phyloP scores from a whole-genome alignment of 1,140 invertebrate species.

The Drosophila cardini region DNA sequence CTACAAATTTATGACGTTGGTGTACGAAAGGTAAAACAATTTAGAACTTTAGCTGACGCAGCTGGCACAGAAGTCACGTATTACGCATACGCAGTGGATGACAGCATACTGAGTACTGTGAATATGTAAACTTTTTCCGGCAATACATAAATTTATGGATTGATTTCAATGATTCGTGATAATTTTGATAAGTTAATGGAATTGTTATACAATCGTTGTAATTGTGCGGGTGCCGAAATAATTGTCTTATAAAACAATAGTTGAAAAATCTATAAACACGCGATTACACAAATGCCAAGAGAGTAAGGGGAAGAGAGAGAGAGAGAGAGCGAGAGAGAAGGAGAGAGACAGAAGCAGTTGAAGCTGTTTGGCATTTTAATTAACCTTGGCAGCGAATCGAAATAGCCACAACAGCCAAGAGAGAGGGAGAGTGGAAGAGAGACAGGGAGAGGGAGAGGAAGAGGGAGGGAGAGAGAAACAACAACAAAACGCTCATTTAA shows the following conservation, averaged over 20 bases:
- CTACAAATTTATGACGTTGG: slow-evolving; percentile 20
- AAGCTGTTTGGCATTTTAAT: slow-evolving; percentile 79
- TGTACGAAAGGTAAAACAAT: not conserved
- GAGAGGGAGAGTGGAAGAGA: slow-evolving; percentile 1
- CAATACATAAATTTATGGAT: slow-evolving; percentile 48
- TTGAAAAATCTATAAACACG: slow-evolving; percentile 67
- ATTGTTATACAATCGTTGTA: slow-evolving; percentile 61
- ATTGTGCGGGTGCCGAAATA: slow-evolving; percentile 55
- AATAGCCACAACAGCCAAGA: slow-evolving; percentile 10
- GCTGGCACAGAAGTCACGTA: slow-evolving; percentile 55
- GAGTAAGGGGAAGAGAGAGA: too few species aligned
- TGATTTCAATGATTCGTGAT: slow-evolving; percentile 61
- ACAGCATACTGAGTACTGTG: slow-evolving; percentile 47
- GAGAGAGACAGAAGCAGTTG: slow-evolving; percentile 23
- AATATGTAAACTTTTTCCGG: slow-evolving; percentile 51
- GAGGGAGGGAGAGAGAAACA: not conserved
- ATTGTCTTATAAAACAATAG: slow-evolving; percentile 64
- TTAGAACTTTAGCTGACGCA: slow-evolving; percentile 47
- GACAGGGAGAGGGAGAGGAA: too few species aligned
- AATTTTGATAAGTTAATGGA: slow-evolving; percentile 66
- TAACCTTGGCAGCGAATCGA: slow-evolving; percentile 81
- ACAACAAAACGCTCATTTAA: slow-evolving; percentile 41
- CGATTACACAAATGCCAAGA: slow-evolving; percentile 66
- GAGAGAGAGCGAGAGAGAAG: slow-evolving; percentile 9
- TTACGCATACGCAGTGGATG: slow-evolving; percentile 70